Conservation (phyloP, 2,888 invertebrate genomes). For the Strigamia maritima region DNA sequence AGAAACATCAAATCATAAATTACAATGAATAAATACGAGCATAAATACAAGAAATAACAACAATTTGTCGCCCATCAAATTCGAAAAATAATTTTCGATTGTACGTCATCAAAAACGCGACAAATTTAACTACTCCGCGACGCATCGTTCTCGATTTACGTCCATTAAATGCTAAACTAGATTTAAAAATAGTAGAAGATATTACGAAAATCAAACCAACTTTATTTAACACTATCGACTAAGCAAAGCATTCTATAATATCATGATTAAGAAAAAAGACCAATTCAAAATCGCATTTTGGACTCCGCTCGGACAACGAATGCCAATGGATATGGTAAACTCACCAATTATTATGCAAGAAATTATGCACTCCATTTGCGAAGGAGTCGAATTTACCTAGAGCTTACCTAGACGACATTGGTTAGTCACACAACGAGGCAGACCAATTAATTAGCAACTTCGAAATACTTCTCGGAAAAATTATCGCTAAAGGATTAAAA, state of each 20-base stretch:
- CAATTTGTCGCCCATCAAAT: neutral
- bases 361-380: neutral
- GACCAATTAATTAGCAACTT: neutral
- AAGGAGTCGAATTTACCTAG: neutral
- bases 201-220: neutral
- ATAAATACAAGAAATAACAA: too few species aligned
- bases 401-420: neutral
- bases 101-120: neutral
- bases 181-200: neutral
- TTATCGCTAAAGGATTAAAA: neutral
- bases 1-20: too few species aligned
- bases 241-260: neutral
- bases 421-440: neutral
- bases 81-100: neutral
- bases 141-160: neutral
- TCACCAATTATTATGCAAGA: neutral
- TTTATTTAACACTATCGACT: neutral
- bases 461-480: neutral
- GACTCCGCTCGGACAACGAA: neutral
- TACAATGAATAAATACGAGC: too few species aligned
- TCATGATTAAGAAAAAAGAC: neutral
- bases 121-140: neutral
- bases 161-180: neutral
- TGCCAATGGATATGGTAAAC: neutral
- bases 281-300: neutral